These are phyloP conservation scores for Ptychochromis oligacanthus DNA, from an alignment of 2,113 vertebrate genomes.

Conservation along the genomic window DNA sequence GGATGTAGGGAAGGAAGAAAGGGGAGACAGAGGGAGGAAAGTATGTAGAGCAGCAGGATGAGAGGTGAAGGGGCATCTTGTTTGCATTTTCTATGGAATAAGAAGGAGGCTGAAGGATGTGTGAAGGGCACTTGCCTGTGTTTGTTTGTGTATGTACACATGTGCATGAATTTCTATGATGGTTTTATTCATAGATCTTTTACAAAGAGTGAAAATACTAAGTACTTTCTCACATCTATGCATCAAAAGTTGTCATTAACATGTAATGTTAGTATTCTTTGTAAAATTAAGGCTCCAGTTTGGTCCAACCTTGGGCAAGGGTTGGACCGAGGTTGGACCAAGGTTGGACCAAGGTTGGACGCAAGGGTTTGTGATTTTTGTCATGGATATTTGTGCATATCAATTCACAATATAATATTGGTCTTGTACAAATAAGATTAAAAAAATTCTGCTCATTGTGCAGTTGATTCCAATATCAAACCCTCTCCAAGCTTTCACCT, in stretches of 20 bases:
- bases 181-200: background rate
- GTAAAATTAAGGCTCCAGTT: too few species aligned
- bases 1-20: conserved; percentile 20
- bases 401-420: background rate
- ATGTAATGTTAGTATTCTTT: background rate
- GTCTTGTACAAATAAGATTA: background rate
- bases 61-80: conserved; percentile 57
- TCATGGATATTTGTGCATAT: background rate
- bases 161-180: background rate
- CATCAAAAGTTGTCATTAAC: background rate
- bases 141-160: conserved; percentile 25
- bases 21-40: conserved; percentile 6
- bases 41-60: conserved; percentile 51
- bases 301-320: background rate
- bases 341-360: too few species aligned
- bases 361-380: background rate
- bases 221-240: background rate
- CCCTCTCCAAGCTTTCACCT: background rate
- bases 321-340: too few species aligned
- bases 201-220: background rate
- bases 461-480: conserved; percentile 4
- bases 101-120: conserved; percentile 77
- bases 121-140: conserved; percentile 75
- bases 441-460: background rate
- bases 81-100: conserved; percentile 83